Conservation (phyloP, 2,113 vertebrate genomes). For the Megalops atlanticus region DNA sequence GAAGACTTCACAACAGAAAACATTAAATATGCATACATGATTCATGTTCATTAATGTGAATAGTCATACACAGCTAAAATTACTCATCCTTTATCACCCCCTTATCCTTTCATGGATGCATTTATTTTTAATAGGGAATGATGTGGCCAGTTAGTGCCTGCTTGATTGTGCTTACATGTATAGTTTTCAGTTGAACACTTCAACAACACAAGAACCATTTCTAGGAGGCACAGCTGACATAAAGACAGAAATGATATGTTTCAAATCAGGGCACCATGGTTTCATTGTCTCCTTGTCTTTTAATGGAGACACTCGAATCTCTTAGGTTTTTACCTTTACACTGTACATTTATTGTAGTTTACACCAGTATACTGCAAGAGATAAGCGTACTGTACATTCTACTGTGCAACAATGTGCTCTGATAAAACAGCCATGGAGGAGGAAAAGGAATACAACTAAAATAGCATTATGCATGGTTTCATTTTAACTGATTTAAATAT, state of each 20-base stretch:
- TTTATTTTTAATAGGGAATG: not conserved
- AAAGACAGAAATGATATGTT: not conserved
- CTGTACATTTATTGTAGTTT: too few species aligned
- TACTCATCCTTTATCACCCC: not conserved
- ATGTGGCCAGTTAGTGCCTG: not conserved
- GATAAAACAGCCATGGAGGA: not conserved
- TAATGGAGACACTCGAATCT: too few species aligned
- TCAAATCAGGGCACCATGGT: not conserved
- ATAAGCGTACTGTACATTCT: not conserved
- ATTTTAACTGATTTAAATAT: conserved; percentile 4
- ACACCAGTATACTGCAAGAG: too few species aligned
- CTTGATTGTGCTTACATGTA: not conserved
- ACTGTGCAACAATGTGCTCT: not conserved
- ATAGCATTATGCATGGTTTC: not conserved
- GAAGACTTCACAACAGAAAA: too few species aligned
- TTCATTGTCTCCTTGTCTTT: not conserved
- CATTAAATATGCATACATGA: too few species aligned
- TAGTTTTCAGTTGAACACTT: not conserved
- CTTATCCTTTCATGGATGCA: too few species aligned
- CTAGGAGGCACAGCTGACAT: not conserved
- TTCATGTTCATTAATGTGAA: not conserved
- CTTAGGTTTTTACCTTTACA: too few species aligned
- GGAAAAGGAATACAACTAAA: not conserved
- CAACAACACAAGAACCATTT: not conserved
- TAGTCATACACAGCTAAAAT: not conserved